Evolutionary conservation across 2,113 vertebrate species (phyloP).

Genomic region (Ciconia maguari): DNA sequence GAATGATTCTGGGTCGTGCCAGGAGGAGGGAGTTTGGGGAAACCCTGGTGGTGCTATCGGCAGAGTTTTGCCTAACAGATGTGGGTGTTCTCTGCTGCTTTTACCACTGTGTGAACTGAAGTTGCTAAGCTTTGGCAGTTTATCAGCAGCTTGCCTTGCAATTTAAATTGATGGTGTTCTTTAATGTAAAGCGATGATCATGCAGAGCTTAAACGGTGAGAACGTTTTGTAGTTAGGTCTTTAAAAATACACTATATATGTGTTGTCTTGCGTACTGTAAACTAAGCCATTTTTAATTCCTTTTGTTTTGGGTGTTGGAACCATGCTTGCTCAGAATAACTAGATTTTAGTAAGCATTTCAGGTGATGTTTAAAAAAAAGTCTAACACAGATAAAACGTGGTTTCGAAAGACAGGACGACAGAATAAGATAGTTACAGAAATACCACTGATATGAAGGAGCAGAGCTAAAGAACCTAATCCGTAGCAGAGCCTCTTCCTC

Average conservation of each 20-base stretch:
- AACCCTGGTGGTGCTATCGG: accelerated
- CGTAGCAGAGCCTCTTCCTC: not conserved
- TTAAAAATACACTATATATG: not conserved
- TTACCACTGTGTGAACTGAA: not conserved
- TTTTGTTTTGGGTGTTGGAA: not conserved
- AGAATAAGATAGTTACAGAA: not conserved
- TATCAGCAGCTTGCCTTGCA: not conserved
- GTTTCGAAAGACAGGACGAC: not conserved
- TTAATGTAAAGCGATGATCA: not conserved
- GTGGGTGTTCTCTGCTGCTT: not conserved
- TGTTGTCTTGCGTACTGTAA: not conserved
- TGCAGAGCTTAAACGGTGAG: not conserved
- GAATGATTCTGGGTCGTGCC: not conserved
- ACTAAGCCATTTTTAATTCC: not conserved
- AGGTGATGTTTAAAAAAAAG: not conserved
- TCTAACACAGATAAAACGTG: not conserved
- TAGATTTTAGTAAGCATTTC: not conserved
- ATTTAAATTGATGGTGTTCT: not conserved
- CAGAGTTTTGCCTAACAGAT: not conserved
- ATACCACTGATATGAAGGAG: not conserved
- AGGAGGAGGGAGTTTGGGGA: not conserved
- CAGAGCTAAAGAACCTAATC: not conserved
- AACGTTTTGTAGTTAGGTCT: not conserved
- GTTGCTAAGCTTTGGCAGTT: not conserved
- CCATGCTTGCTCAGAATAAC: not conserved